Conservation (phyloP, 2,888 invertebrate species). For the Augiades crinisus region DNA sequence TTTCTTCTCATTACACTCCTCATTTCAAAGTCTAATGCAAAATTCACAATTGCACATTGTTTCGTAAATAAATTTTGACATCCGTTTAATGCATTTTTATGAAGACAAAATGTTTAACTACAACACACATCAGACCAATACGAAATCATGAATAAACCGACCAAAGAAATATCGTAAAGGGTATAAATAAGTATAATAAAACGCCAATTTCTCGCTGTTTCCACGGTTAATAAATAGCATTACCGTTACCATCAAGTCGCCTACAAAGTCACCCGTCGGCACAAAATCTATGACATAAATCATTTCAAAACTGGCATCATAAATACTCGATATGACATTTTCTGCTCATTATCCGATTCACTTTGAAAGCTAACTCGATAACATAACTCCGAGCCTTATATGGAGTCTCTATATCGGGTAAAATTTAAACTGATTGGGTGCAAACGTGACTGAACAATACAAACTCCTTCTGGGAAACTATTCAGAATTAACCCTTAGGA, state of each 20-base stretch:
- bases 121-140: no score
- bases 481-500: constrained; percentile 50
- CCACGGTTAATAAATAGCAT: background rate
- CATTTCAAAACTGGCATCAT: constrained; percentile 14
- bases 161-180: no score
- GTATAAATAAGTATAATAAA: no score
- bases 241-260: background rate
- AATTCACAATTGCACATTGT: no score
- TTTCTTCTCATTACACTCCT: no score
- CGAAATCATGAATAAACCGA: no score
- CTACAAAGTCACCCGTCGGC: background rate
- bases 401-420: constrained; percentile 58
- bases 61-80: no score
- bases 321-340: constrained; percentile 25
- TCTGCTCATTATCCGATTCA: constrained; percentile 62
- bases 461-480: constrained; percentile 44
- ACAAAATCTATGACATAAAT: constrained; percentile 7
- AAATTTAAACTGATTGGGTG: constrained; percentile 74
- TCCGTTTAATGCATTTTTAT: no score
- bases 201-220: background rate
- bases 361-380: constrained; percentile 46
- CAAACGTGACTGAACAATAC: constrained; percentile 68
- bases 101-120: no score
- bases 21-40: no score
- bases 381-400: constrained; percentile 47